Conservation (phyloP, 2,888 invertebrate species). For the Ecdyonurus torrentis region DNA sequence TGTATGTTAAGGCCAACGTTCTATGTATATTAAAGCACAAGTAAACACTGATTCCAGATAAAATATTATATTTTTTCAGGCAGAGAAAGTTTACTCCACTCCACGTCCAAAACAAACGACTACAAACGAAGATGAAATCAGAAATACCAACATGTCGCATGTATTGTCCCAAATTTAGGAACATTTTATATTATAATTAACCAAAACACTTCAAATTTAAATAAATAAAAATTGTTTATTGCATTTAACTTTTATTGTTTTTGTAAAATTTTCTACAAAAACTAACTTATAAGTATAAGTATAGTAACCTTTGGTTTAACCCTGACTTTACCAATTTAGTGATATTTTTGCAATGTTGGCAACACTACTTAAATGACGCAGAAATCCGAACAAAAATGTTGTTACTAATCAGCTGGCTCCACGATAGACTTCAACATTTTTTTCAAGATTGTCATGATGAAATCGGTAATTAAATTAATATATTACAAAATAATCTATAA, state of each 20-base stretch:
- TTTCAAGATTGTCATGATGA: too few species aligned
- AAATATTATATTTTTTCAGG: neutral
- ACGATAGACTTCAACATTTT: neutral
- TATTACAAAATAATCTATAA: too few species aligned
- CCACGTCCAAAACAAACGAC: neutral
- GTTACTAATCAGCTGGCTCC: neutral
- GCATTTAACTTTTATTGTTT: too few species aligned
- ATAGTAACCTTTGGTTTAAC: too few species aligned
- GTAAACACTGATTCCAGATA: neutral
- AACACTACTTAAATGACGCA: neutral
- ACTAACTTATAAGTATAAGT: too few species aligned
- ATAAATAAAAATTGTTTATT: too few species aligned
- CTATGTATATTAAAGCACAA: neutral
- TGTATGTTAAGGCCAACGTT: neutral
- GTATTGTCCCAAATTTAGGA: too few species aligned
- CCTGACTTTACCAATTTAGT: too few species aligned
- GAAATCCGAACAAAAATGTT: neutral
- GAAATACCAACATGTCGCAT: too few species aligned
- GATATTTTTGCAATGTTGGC: neutral
- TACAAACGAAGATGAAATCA: neutral
- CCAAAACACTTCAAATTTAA: too few species aligned
- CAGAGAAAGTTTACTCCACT: neutral
- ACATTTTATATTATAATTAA: too few species aligned
- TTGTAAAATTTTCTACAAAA: too few species aligned
- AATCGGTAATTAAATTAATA: neutral